phyloP scores from a whole-genome alignment of 1,140 invertebrate species.

The Cydia strobilella region DNA sequence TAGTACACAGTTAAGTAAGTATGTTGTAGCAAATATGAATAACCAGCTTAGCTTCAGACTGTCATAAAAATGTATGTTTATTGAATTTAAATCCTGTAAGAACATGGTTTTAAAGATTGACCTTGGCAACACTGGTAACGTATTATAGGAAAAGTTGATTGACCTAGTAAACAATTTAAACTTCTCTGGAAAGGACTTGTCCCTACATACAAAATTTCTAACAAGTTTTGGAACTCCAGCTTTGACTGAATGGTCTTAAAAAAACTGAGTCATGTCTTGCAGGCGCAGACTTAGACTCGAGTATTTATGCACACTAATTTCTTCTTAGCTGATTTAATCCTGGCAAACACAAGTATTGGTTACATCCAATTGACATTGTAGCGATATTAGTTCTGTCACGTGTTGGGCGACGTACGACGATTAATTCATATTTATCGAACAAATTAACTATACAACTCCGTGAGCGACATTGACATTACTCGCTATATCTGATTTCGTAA shows the following conservation, averaged over 20 bases:
- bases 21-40: too few relatives aligned
- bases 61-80: too few relatives aligned
- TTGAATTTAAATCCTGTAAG: too few relatives aligned
- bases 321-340: slow-evolving; percentile 18
- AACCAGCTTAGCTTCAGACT: too few relatives aligned
- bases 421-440: slow-evolving; percentile 32
- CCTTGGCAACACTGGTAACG: too few relatives aligned
- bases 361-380: slow-evolving; percentile 30
- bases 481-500: slow-evolving; percentile 3
- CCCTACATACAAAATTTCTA: too few relatives aligned
- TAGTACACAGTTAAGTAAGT: too few relatives aligned
- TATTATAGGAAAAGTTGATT: too few relatives aligned
- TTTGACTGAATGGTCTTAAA: background rate
- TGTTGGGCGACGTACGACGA: slow-evolving; percentile 11
- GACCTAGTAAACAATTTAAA: too few relatives aligned
- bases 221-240: too few relatives aligned
- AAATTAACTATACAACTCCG: slow-evolving; percentile 22
- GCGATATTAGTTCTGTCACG: slow-evolving; percentile 12
- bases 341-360: slow-evolving; percentile 10
- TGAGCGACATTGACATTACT: slow-evolving; percentile 5
- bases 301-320: background rate
- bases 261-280: background rate
- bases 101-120: too few relatives aligned
- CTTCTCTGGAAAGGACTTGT: too few relatives aligned
- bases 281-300: background rate